Evolutionary conservation across 2,797 vertebrate species (phyloP), one percentile per base, ranked within the genome.

Genomic region (Sebastes wilsoni): DNA sequence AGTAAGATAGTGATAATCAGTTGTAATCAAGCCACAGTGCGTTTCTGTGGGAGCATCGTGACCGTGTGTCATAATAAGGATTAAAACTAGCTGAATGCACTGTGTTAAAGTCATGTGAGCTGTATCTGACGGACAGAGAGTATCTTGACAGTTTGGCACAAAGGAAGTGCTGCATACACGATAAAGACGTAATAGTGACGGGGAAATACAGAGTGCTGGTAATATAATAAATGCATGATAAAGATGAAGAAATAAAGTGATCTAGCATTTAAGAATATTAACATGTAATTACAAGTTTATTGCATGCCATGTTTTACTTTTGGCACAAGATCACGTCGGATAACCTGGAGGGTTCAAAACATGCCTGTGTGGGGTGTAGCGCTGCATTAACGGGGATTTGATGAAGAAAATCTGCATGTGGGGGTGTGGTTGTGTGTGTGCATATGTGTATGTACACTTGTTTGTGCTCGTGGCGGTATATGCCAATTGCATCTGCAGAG

Each of bases 101-200:
- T 75, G 2, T 58, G 34, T n/a, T 30, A 34, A 30, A 30, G 12
- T 28, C 27, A 36, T 18, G 32, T 56, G 5, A 42, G 38, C 25
- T 8, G 4, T 18, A 18, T 67, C 56, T 68, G 49, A 32, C 12
- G 6, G 34, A 60, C 20, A 56, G n/a, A 32, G 28, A 32, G 8
- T 64, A 16, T 52, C 5, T 22, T 2, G 28, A 52, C 55, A 49
- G 62, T 34, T 62, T 13, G 1, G 3, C 38, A 28, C 38, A 69
- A 27, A 82, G 75, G 76, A 83, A 83, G 66, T 36, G 56, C 14
- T 80, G 61, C 72, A 38, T 8, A 14, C 5, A 14, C 3, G 65
- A 83, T 66, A 82, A 82, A 25, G 46, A 49, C 18, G n/a, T 65
- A 23, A 25, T 1, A 12, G 20, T 16, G n/a, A 54, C 13, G 5